Conservation (phyloP, 2,797 vertebrate genomes). For the Enteromius fasciolatus region DNA sequence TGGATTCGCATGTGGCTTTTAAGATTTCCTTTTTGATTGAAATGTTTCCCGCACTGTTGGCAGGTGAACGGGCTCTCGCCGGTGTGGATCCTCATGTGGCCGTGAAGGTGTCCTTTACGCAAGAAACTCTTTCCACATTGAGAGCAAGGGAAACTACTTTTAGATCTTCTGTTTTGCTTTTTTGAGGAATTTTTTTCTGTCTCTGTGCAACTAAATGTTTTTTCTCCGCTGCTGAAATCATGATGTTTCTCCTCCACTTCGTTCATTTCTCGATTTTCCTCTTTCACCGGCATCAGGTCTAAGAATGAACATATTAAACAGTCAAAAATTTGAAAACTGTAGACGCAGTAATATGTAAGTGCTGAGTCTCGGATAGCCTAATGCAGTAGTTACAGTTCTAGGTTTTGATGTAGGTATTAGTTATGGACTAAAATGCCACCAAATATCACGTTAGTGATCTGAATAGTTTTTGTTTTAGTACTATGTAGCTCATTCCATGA, state of each 20-base stretch:
- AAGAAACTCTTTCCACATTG: conserved; percentile 3
- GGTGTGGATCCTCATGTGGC: background rate
- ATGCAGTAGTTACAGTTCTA: too few relatives aligned
- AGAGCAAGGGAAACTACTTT: background rate
- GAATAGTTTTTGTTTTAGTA: too few relatives aligned
- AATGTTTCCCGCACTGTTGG: background rate
- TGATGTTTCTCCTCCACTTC: background rate
- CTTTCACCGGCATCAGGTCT: background rate
- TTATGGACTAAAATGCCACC: too few relatives aligned
- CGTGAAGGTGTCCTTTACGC: conserved; percentile 17
- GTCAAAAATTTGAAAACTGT: background rate
- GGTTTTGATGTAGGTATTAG: too few relatives aligned
- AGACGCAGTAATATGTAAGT: too few relatives aligned
- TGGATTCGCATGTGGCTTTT: conserved; percentile 11
- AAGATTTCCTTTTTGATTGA: conserved; percentile 14
- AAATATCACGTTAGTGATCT: too few relatives aligned
- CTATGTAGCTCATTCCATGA: too few relatives aligned
- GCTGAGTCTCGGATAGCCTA: too few relatives aligned
- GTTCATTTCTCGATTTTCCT: background rate
- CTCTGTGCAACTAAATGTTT: background rate
- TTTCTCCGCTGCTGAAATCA: background rate
- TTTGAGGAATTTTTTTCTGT: background rate
- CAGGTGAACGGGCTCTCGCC: background rate
- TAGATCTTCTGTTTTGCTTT: background rate
- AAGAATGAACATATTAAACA: background rate